Base-by-base conservation (phyloP, 2,113 vertebrate genomes). In the Callipepla californica region DNA sequence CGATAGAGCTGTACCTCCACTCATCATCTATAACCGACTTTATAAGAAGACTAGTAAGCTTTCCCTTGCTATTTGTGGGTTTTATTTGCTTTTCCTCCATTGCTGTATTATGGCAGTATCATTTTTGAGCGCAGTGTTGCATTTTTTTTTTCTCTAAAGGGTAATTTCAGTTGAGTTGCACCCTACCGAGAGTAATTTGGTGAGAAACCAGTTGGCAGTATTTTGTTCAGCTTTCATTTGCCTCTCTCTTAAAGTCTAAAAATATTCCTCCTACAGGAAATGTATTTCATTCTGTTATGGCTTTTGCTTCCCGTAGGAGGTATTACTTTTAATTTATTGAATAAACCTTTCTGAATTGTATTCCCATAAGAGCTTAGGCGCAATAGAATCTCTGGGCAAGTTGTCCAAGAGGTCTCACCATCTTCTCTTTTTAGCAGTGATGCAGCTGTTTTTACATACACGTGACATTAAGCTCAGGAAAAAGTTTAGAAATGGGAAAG, bases 271-370 rank as follows among this genome's bases (percentile, higher is more conserved):
- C 92, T 93, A 85, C 76, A 97, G 94, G 95, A 97, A 96, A 96
- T 97, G 78, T 94, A 95, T 97, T 89, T 92, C 94, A 92, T 96
- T 95, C 78, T 97, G 47, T 85, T 92, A 70, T 95, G 80, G 94
- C 89, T 96, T 94, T 97, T 83, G 85, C 70, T 96, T 94, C 95
- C 87, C 65, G 58, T 88, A 90, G 92, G 91, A 97, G 80, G 67
- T 97, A 91, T 94, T 96, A 92, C 81, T 96, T 96, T 88, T 95
- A 95, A 97, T 96, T 96, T 96, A 95, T 85, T 94, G 92, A 95
- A 92, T 92, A 97, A 96, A 80, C 90, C 89, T 85, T 80, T 95
- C 69, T 73, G 68, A 90, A 67, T 69, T 92, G 59, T 72, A 73
- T 89, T 92, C 87, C 80, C 84, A 55, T 83, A 77, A 84, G 83